A percentile compares a stretch with the other conserved stretches of the same genome.
Evolutionary conservation across 1,140 invertebrate genomes (phyloP).

Genomic region (Zaprionus kolodkinae): DNA sequence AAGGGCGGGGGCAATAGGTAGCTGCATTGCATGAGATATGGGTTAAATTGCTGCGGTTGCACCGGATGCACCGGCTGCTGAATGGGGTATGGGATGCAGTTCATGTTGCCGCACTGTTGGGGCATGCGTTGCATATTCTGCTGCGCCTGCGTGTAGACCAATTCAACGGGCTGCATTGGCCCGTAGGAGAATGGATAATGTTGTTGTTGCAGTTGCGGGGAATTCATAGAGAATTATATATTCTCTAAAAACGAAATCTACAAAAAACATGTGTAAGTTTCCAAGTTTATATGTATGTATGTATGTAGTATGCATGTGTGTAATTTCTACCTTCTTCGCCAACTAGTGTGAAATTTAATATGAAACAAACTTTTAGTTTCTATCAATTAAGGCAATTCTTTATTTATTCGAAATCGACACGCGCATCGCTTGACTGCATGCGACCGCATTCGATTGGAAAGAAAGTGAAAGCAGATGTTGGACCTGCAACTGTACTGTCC

Average conservation of each 20-base stretch:
- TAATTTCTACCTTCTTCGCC: neutral
- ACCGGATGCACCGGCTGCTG: neutral
- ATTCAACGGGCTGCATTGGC: neutral
- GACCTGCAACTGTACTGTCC: neutral
- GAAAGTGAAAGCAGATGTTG: neutral
- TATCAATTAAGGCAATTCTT: neutral
- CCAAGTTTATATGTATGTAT: neutral
- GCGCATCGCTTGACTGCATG: neutral
- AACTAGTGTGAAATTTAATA: neutral
- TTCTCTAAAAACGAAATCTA: neutral
- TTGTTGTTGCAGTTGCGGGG: neutral
- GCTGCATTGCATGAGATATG: neutral
- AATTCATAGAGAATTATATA: neutral
- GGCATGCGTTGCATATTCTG: neutral
- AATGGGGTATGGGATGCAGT: neutral
- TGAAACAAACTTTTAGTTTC: neutral
- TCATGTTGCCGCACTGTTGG: neutral
- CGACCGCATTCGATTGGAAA: neutral
- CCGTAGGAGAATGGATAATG: neutral
- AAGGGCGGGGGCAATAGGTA: neutral
- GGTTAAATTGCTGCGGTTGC: neutral
- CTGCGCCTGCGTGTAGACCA: neutral
- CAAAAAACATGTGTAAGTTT: neutral
- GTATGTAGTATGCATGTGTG: too few relatives aligned
- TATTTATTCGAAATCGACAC: neutral